Evolutionary conservation across 2,797 vertebrate genomes (phyloP), one percentile per base, ranked within the genome.

Genomic region (Chiroxiphia lanceolata): DNA sequence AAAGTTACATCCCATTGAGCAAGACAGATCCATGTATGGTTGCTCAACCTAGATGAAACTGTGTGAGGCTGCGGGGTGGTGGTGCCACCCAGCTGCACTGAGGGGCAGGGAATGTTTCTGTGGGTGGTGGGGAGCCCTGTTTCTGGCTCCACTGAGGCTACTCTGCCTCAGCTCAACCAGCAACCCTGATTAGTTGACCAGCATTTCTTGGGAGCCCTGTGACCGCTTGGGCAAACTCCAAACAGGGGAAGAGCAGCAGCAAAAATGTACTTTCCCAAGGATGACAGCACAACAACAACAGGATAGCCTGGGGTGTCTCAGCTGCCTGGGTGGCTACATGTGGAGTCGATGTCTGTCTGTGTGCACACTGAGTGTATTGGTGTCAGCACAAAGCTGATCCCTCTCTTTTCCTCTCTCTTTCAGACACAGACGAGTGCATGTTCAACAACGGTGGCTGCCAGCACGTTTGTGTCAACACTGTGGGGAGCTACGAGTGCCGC

Each of bases 381-480:
- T 45, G 60, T 10, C 40, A 18, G 18, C 45, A n/a, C 76, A 53
- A 38, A 56, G 11, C 84, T 86, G 64, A 90, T 19, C 27, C 51
- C 18, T 48, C 25, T 54, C 38, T 95, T 34, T 86, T 26, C 60
- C 16, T 84, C 29, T 96, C 40, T 93, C 67, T 95, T 90, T 56
- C 96, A 99, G 99, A 99, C 97, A 98, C 98, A 92, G 99, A 99
- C 19, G 99, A 99, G 95, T 99, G 99, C 97, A 95, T 97, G 97
- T 98, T 99, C 96, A 99, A 99, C 98, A 99, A 99, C 13, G 99
- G 99, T 1, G 99, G 99, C 51, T 99, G 99, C 98, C 99, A 99
- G 81, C 99, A 99, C 81, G 97, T 98, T 91, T 99, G 99, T 96
- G 97, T 99, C 97, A 99, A 99, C 97, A 98, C 98, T 13, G 97